Base-by-base conservation (phyloP, 2,888 invertebrate genomes). In the Lomographa bimaculata region DNA sequence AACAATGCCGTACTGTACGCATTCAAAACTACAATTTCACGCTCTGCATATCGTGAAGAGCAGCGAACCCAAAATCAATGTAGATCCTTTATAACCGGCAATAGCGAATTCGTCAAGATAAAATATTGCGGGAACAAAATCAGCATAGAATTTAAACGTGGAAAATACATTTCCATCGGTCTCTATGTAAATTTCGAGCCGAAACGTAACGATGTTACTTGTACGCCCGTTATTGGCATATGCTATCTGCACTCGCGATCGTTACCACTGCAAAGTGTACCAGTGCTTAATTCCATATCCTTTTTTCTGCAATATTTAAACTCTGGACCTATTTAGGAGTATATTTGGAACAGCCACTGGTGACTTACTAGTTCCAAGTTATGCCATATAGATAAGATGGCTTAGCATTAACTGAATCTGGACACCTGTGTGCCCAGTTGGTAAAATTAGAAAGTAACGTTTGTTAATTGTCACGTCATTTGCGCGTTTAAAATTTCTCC, bases 141-240 rank as follows among this genome's bases (percentile, higher is more conserved):
- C 64, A 60, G 68, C 77, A 78, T 78, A 70, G 60, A 72, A 73
- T 77, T 73, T 66, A 59, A 66, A 51, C 54, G 57, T 59, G 61
- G 63, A 71, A 72, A 77, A 73, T 70, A 37, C 39, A 52, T 40
- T 79, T 79, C 54, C 73, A 71, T 59, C 61, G 61, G 60, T 68
- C 62, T 66, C 62, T 76, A 79, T 83, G 79, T 72, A 76, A 83
- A 84, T 82, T 59, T 57, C 57, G 59, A 47, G 58, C 57, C 70
- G 67, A 69, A 72, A 71, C 66, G 67, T 79, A 79, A 82, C 75
- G 55, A 67, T 69, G 71, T 82, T 79, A 81, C 68, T 60, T 64
- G 63, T 57, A 54, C 58, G 55, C 59, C 50, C 52, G 68, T 66
- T 77, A 72, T 75, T 74, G 70, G 70, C 71, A 74, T 69, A 70